A percentile compares a stretch with the other conserved stretches of the same genome.
Evolutionary conservation across 1,140 invertebrate species (phyloP).

Genomic region (Drosophila sp.): DNA sequence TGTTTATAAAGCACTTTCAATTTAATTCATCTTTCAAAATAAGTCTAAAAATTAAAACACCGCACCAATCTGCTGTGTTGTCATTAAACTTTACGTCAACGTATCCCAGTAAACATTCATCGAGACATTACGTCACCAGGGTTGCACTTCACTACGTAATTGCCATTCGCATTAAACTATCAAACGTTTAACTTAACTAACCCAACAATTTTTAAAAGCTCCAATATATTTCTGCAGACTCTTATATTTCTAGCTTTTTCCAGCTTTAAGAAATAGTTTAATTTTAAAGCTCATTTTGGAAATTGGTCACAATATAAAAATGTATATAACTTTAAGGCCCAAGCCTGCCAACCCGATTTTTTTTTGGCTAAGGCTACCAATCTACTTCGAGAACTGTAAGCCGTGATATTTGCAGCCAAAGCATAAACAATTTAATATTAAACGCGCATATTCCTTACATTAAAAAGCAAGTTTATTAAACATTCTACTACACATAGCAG

Average conservation of each 20-base stretch:
- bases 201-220: no score
- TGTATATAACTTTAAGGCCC: no score
- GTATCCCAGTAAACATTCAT: constrained; percentile 65
- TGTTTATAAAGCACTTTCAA: constrained; percentile 40
- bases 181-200: no score
- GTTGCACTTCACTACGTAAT: constrained; percentile 36
- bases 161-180: constrained; percentile 46
- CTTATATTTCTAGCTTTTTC: no score
- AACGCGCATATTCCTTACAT: constrained; percentile 63
- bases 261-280: no score
- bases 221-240: no score
- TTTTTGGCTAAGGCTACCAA: no score
- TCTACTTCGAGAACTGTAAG: no score
- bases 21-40: constrained; percentile 69
- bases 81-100: constrained; percentile 64
- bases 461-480: constrained; percentile 80
- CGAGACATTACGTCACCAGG: neutral
- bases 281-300: no score
- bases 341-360: no score
- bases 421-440: constrained; percentile 32
- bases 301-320: no score
- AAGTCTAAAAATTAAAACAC: constrained; percentile 45
- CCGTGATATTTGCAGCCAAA: no score
- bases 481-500: constrained; percentile 69
- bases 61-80: constrained; percentile 75